phyloP scores from a whole-genome alignment of 2,888 invertebrate species.

The Drosophila kuntzei region DNA sequence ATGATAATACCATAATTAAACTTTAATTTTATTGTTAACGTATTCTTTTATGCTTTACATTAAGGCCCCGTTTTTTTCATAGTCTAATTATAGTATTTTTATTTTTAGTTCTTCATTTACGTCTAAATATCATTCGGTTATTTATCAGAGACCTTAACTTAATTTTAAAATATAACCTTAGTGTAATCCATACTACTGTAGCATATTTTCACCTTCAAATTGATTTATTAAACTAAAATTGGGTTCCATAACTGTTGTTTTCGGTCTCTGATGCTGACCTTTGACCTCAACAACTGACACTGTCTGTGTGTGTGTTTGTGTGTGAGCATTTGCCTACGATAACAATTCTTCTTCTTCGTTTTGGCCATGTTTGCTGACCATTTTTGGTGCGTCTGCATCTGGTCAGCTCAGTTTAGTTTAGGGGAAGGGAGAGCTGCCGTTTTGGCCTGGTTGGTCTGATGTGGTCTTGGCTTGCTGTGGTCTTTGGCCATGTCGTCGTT shows the following conservation, averaged over 20 bases:
- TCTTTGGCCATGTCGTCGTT: constrained; percentile 54
- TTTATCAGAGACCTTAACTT: too few species aligned
- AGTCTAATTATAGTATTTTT: too few species aligned
- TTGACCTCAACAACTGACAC: constrained; percentile 47
- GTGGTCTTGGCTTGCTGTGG: constrained; percentile 6
- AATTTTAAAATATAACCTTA: too few species aligned
- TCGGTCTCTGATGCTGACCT: constrained; percentile 45
- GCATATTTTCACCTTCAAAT: neutral
- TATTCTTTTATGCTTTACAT: too few species aligned
- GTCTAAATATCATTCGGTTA: too few species aligned
- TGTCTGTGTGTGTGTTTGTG: constrained; percentile 1
- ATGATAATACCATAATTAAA: neutral
- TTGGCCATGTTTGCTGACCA: constrained; percentile 51
- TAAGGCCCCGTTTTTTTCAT: too few species aligned
- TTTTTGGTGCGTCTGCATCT: constrained; percentile 68
- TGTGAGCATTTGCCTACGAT: constrained; percentile 49
- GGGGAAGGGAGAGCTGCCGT: neutral
- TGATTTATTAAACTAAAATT: neutral
- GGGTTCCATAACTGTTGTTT: neutral
- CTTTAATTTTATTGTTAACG: too few species aligned
- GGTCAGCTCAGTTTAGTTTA: constrained; percentile 39
- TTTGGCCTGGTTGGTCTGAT: constrained; percentile 14
- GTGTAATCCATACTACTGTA: too few species aligned
- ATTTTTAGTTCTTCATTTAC: too few species aligned
- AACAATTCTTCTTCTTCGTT: constrained; percentile 39